Percentiles rank a stretch among this genome's conserved stretches.
Conservation (phyloP, 2,113 vertebrate species). For the Muntiacus muntjak region DNA sequence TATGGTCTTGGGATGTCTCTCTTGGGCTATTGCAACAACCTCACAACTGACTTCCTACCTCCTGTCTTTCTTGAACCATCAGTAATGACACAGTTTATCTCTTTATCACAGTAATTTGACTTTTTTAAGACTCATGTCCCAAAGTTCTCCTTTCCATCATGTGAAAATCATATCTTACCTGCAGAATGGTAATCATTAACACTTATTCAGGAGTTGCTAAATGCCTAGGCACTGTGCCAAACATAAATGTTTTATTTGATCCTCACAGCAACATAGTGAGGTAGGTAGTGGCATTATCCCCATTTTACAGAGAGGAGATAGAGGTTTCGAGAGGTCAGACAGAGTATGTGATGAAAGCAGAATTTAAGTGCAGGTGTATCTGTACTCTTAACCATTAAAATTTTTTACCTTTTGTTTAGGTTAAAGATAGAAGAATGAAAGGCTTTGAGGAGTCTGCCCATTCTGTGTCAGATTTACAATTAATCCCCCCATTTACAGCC, state of each 20-base stretch:
- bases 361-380: not conserved
- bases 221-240: not conserved
- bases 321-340: not conserved
- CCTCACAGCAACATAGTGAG: not conserved
- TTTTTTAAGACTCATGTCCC: not conserved
- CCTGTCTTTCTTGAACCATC: not conserved
- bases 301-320: not conserved
- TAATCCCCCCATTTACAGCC: no score
- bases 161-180: not conserved
- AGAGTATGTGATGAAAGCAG: not conserved
- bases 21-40: not conserved
- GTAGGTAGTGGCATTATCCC: not conserved
- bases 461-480: not conserved
- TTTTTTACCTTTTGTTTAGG: not conserved
- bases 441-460: not conserved
- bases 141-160: not conserved
- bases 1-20: not conserved
- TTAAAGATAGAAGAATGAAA: conserved; percentile 6
- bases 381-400: not conserved
- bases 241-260: not conserved
- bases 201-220: not conserved
- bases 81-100: not conserved
- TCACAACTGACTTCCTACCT: not conserved
- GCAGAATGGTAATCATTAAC: not conserved
- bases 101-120: not conserved